Base-by-base conservation (phyloP, 2,797 vertebrate genomes). In the Squalus acanthias region DNA sequence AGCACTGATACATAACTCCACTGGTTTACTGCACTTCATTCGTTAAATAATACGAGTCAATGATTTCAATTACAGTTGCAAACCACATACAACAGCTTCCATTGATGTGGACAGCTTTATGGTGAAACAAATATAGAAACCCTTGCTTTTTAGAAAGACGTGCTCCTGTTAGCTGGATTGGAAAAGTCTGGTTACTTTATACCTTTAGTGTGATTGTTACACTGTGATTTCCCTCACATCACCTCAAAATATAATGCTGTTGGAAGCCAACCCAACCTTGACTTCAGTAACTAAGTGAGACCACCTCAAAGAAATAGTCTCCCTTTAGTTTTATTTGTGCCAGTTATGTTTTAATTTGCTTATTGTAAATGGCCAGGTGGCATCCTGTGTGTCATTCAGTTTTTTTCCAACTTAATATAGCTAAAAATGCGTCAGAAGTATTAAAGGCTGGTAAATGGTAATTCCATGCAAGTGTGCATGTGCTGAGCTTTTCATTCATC, bases 1-100 rank as follows among this genome's bases (percentile, higher is more conserved):
- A 10, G 4, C 53, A 57, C 29, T 12, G 3, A 74, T 53, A 95
- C 9, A 46, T 53, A 95, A 95, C 46, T 95, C 69, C 13, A 57
- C 94, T 53, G 33, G 94, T 95, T 95, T 57, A 60, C 94, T 76
- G 29, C 6, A 57, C 12, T 95, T 95, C 15, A 95, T 72, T 95
- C 15, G 26, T 76, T 72, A 95, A n/a, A 95, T 76, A 57, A 76
- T 67, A 76, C 46, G 24, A 76, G 50, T 53, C 69, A 95, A 95
- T 76, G 76, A 57, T 74, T 69, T 95, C 50, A 74, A 33, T 74
- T 53, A 74, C 50, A 24, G 3, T 74, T 29, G 65, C 26, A 95
- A 26, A 53, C 46, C 12, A 53, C 69, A 95, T 7, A 76, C 70
- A 57, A 76, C 29, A 53, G 94, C 24, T n/a, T 53, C 46, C 94